A percentile compares a stretch with the other conserved stretches of the same genome.
phyloP scores from a whole-genome alignment of 1,140 invertebrate genomes.

The Temnothorax curvispinosus region DNA sequence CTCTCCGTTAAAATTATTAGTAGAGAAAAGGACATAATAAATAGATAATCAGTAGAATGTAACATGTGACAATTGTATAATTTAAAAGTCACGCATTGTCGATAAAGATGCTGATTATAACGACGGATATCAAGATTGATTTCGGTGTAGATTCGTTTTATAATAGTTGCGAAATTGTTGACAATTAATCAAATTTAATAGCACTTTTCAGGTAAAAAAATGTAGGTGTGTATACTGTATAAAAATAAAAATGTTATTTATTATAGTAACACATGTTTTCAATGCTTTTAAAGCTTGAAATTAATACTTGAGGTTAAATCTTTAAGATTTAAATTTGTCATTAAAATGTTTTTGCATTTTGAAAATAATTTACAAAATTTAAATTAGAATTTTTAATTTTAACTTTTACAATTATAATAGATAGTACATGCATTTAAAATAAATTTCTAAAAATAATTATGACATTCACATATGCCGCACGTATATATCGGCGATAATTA shows the following conservation, averaged over 20 bases:
- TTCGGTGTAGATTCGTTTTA: background rate
- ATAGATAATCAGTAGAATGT: slow-evolving; percentile 9
- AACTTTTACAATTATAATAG: background rate
- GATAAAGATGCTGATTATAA: slow-evolving; percentile 23
- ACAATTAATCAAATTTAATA: slow-evolving; percentile 16
- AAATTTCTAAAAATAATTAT: background rate
- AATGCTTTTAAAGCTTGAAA: background rate
- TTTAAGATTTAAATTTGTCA: background rate
- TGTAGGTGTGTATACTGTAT: background rate
- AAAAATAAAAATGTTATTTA: background rate
- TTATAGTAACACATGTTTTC: background rate
- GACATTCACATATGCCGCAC: background rate
- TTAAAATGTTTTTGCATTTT: background rate
- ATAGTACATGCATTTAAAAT: background rate
- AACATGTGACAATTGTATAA: background rate
- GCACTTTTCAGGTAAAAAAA: background rate
- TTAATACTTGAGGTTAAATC: background rate
- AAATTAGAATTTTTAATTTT: background rate
- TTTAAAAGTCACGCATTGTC: background rate
- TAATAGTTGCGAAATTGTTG: background rate
- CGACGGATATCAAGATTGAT: background rate
- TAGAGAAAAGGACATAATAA: background rate
- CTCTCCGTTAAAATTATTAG: slow-evolving; percentile 3
- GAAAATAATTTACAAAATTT: background rate
- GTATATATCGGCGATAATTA: background rate